Evolutionary conservation across 1,140 invertebrate genomes (phyloP).

Genomic region (Drosophila insularis): DNA sequence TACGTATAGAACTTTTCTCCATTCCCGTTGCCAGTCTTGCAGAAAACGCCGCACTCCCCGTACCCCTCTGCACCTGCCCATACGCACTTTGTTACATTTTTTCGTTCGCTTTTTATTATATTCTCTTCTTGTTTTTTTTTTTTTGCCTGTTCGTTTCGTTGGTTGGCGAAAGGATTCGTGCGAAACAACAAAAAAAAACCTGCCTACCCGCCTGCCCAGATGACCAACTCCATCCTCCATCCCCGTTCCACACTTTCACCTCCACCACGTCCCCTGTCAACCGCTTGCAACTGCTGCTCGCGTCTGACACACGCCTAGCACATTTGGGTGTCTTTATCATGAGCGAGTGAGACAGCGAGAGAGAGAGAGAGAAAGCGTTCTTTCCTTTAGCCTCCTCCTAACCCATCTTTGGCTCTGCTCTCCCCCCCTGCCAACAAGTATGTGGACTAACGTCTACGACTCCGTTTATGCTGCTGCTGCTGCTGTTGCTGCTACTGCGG

Average conservation of each 20-base stretch:
- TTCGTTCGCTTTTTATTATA: slow-evolving; percentile 62
- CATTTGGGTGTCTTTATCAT: slow-evolving; percentile 75
- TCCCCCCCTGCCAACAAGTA: too few relatives aligned
- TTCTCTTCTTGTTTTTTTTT: slow-evolving; percentile 25
- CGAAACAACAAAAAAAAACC: slow-evolving; percentile 64
- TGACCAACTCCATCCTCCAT: slow-evolving; percentile 44
- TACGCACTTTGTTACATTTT: slow-evolving; percentile 59
- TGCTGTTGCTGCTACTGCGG: slow-evolving; percentile 2
- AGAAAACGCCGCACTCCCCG: slow-evolving; percentile 3
- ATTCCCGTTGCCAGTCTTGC: slow-evolving; percentile 25
- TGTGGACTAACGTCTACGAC: slow-evolving; percentile 32
- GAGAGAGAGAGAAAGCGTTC: slow-evolving; percentile 3
- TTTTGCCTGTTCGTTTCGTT: slow-evolving; percentile 26
- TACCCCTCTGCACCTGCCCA: neutral
- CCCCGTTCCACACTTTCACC: neutral
- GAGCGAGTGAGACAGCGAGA: neutral
- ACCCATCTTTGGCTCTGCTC: neutral
- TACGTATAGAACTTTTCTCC: slow-evolving; percentile 22
- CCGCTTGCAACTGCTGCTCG: slow-evolving; percentile 6
- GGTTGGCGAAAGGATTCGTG: slow-evolving; percentile 73
- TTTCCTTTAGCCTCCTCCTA: slow-evolving; percentile 15
- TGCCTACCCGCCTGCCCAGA: slow-evolving; percentile 45
- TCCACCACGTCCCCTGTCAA: neutral
- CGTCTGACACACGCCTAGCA: slow-evolving; percentile 67
- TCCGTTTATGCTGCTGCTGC: slow-evolving; percentile 1